Evolutionary conservation across 2,797 vertebrate species (phyloP), one percentile per base, ranked within the genome.

Genomic region (Columba guinea): DNA sequence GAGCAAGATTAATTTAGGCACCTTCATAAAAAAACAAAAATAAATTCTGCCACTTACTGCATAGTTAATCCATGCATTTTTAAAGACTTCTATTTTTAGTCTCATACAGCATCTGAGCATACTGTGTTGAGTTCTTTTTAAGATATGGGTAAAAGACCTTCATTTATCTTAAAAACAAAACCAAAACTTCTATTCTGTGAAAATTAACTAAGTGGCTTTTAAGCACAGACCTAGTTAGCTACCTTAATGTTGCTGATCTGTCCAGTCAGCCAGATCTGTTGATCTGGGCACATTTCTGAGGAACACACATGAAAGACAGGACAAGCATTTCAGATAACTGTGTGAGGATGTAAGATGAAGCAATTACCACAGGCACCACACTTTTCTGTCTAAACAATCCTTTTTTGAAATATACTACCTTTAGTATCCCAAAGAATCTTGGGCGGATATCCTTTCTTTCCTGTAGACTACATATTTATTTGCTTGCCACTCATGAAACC

Each of bases 61-160:
- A 87, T 81, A 81, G 75, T 84, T 92, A 89, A 94, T 65, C 77
- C 78, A 88, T 85, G 30, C 69, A 86, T 85, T 52, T 94, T 91
- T 84, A 70, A 94, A 96, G 39, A 70, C 35, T 73, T 87, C 73
- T 89, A 68, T 78, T 92, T 89, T 89, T 87, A 94, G 76, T 73
- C 34, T 84, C 15, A 46, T 39, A 60, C 17, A 85, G 44, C 37
- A 89, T 90, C 46, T 85, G 32, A 94, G 28, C 16, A 63, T 73
- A 65, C 15, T 74, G 13, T n/a, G 32, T 44, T 56, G 53, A 49
- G 32, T 67, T 84, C 17, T 39, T 82, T 91, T 82, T 37, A 51
- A 88, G 41, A 78, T 62, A 82, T 2, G 28, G 4, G 26, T 44
- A 80, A 93, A 92, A 91, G 10, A 88, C 6, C 17, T 53, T 56